Evolutionary conservation across 2,113 vertebrate genomes (phyloP), one percentile per base, ranked within the genome.

Genomic region (Illadopsis cleaveri): DNA sequence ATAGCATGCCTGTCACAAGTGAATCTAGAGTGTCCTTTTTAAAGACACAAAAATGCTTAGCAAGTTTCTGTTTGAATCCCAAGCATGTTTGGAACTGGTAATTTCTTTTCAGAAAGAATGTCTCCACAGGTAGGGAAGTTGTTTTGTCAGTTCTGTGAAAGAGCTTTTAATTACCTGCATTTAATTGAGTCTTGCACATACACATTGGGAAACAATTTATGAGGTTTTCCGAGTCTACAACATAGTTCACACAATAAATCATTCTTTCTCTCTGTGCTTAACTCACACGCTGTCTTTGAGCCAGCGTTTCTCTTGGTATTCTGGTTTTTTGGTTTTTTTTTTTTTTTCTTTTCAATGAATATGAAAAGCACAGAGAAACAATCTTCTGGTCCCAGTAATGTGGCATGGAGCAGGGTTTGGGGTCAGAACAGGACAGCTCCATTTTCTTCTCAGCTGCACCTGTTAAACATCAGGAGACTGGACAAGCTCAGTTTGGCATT

Each of bases 151-250:
- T 66, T 92, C 75, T 53, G 45, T 94, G 68, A 85, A 93, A 94
- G 40, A 95, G 66, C 33, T 95, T 96, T 88, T 95, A 95, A 97
- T 96, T 96, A 82, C 61, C 31, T 81, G 44, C 23, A 33, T 76
- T 93, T 93, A 96, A 94, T 65, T 92, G 86, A 89, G 57, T 71
- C 93, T 94, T 93, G 48, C 24, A 82, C 21, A 38, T 62, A 79
- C 45, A 88, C 77, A 65, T 48, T 69, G 65, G 68, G 75, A 92
- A 93, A 78, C 10, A 76, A 94, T 86, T 97, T 73, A 71, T 68
- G 90, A 94, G 82, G 28, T 94, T 94, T 95, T 88, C 69, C 42
- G 44, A 86, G 60, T 64, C 30, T 61, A 69, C 42, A 85, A 42
- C 44, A 37, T 16, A 89, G 72, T 86, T 87, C 86, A 79, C 64